Evolutionary conservation across 1,140 invertebrate species (phyloP), one percentile per base, ranked within the genome.

Genomic region (Lepidurus couesii): DNA sequence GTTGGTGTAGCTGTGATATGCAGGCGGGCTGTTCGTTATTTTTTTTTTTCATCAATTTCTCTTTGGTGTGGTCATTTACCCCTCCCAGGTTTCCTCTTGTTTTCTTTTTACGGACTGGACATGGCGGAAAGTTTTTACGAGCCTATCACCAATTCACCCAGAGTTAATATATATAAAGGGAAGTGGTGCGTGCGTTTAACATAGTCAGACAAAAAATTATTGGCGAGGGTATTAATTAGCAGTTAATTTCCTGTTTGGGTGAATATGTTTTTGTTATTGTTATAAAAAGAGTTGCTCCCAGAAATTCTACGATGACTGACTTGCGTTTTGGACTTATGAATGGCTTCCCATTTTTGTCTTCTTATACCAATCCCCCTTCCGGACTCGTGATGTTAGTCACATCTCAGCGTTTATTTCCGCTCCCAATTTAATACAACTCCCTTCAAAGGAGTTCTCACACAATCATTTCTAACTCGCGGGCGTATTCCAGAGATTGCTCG

Each of bases 391-490:
- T 65, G 53, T 65, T 65, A 21, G 53, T 65, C 53, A 65, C 53
- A 65, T 65, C 53, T 65, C 53, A 65, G 53, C 53, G 53, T 65
- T 65, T 65, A 65, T 65, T 65, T 65, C n/a, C 16, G 53, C 53
- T 65, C 53, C 53, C 53, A 65, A 65, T 65, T 65, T 65, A 65
- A 65, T 65, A 65, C 53, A 65, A 65, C 53, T 65, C 53, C 53
- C 9, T 65, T n/a, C 13, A 65, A 65, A 65, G 53, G 53, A 65
- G 53, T 65, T 65, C 75, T 89, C 93, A 99, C 77, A 99, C 96
- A 88, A 99, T 99, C 95, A 98, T 98, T 89, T 99, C 98, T 76
- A 99, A 88, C 88, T 99, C 97, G 84, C 93, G 91, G 16, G 98
- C 98, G 88, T 99, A 99, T 85, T 95, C 95, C 83, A 99, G 94